Evolutionary conservation across 2,888 invertebrate genomes (phyloP), one percentile per base, ranked within the genome.

Genomic region (Nyleta sp.): DNA sequence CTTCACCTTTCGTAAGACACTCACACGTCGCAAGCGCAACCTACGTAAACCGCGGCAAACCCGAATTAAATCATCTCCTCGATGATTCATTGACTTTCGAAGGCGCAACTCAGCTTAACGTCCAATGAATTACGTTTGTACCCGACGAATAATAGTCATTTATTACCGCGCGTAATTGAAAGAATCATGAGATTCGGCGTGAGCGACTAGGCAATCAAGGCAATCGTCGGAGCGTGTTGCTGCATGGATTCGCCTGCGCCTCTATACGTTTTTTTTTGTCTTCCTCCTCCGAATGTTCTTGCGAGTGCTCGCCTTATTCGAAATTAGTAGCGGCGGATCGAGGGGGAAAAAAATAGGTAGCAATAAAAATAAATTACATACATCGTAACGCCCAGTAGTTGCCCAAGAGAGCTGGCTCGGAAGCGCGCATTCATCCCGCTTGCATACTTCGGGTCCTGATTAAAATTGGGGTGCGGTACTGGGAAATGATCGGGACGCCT

Each of bases 301-400:
- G 55, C 28, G 28, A 28, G 62, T 48, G 62, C 55, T 33, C 52
- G 78, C 82, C 83, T 82, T 82, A 84, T 80, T 83, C 82, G 86
- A 88, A 90, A 90, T 90, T 90, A 90, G 88, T 87, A 84, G 87
- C 83, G 86, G 84, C 85, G 85, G 87, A 89, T 89, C 88, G 89
- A 88, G 90, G 87, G 89, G 89, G 87, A 84, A 88, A 88, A 90
- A 90, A 90, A 90, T 90, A 89, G 89, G 88, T 82, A 87, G 90
- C 90, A 90, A 90, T 90, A 90, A 90, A 90, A 90, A 90, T 90
- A 90, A 90, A 90, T 90, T 90, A 90, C 90, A 90, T 90, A 90
- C 90, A 89, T 89, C 90, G 90, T 89, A 89, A 89, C 88, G 88
- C 86, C 86, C 86, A 86, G 87, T 86, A 87, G 87, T 86, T 86